Evolutionary conservation across 2,113 vertebrate species (phyloP).

Genomic region (Litocranius walleri): DNA sequence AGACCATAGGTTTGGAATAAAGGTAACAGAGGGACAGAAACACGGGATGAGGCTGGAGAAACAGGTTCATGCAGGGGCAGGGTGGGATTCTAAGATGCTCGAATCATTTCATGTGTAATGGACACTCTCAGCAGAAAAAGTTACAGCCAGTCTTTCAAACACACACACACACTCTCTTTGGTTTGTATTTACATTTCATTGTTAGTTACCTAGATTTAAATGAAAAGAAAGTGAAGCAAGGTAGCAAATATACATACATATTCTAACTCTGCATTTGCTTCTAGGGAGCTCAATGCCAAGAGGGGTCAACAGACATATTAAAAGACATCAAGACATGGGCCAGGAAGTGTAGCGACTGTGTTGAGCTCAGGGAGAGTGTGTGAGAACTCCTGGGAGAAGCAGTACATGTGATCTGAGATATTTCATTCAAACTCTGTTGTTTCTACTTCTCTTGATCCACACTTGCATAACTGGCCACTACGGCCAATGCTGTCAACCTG

Average conservation of each 20-base stretch:
- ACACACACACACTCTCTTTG: background rate
- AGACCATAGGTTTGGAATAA: background rate
- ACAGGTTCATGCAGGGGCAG: background rate
- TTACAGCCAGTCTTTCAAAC: background rate
- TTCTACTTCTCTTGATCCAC: background rate
- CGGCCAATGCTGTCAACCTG: background rate
- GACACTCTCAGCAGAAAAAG: background rate
- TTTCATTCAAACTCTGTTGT: background rate
- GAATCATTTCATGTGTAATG: background rate
- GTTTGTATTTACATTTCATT: background rate
- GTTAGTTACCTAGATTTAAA: background rate
- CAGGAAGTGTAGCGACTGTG: too few relatives aligned
- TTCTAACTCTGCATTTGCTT: background rate
- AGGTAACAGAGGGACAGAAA: background rate
- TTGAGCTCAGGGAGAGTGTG: too few relatives aligned
- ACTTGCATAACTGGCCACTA: background rate
- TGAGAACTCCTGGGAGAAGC: background rate
- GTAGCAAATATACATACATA: background rate
- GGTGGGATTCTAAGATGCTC: background rate
- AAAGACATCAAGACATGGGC: background rate
- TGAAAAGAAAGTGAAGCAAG: background rate
- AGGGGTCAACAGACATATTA: background rate
- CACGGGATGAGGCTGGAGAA: background rate
- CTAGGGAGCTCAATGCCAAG: background rate
- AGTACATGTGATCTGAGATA: background rate